A percentile compares a stretch with the other conserved stretches of the same genome.
These are phyloP conservation scores for Pithys albifrons DNA, from an alignment of 2,113 vertebrate species.

Conservation along the genomic window DNA sequence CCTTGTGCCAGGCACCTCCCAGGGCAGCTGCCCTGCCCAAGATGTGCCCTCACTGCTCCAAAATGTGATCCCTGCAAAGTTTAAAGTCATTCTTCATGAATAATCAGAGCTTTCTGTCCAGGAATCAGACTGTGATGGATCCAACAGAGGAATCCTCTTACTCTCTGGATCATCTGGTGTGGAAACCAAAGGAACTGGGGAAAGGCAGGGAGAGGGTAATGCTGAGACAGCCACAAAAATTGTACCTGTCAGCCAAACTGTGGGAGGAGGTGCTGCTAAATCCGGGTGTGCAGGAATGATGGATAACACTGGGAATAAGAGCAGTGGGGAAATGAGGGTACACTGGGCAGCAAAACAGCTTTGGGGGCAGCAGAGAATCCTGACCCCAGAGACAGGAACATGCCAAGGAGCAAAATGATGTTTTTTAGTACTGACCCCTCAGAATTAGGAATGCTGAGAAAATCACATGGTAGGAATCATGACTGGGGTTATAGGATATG, in stretches of 20 bases:
- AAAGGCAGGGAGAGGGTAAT: background rate
- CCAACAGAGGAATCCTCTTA: background rate
- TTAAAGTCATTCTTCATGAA: background rate
- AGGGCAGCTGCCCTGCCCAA: background rate
- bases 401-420: fast-evolving
- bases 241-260: background rate
- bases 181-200: background rate
- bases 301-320: fast-evolving
- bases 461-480: fast-evolving
- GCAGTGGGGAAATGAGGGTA: background rate
- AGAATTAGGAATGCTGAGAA: background rate
- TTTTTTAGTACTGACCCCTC: fast-evolving
- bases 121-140: background rate
- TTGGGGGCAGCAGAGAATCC: background rate
- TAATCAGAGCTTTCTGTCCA: background rate
- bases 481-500: background rate
- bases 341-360: background rate
- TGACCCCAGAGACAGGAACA: fast-evolving
- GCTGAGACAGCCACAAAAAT: background rate
- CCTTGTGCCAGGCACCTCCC: background rate
- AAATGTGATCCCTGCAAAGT: background rate
- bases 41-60: fast-evolving
- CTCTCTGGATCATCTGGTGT: background rate
- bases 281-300: background rate
- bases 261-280: background rate